Evolutionary conservation across 2,113 vertebrate genomes (phyloP).

Genomic region (Sardina pilchardus): DNA sequence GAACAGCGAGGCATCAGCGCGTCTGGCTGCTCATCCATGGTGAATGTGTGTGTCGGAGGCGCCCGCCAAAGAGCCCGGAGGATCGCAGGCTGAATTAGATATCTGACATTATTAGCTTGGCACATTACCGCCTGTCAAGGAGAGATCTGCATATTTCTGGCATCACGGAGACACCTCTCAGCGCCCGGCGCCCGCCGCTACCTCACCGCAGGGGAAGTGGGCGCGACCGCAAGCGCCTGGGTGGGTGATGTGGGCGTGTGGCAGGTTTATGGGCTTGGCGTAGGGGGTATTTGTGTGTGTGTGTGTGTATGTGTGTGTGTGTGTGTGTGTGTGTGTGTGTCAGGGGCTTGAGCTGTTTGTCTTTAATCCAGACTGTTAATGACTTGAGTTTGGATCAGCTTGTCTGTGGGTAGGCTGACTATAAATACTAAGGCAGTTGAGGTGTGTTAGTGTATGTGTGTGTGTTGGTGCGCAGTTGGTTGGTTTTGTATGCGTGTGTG

Average conservation of each 20-base stretch:
- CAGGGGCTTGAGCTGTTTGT: too few species aligned
- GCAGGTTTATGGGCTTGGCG: too few species aligned
- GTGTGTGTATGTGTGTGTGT: too few species aligned
- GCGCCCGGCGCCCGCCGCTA: too few species aligned
- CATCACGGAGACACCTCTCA: not conserved
- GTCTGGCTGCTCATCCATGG: not conserved
- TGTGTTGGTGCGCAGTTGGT: not conserved
- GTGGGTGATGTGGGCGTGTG: not conserved
- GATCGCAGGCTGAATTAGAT: not conserved
- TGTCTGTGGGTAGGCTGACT: conserved; percentile 35
- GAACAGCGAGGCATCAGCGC: not conserved
- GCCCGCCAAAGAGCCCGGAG: not conserved
- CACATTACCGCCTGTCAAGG: conserved; percentile 19
- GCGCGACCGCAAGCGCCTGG: too few species aligned
- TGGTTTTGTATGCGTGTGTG: not conserved
- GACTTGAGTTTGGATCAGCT: conserved; percentile 41
- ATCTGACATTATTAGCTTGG: conserved; percentile 19
- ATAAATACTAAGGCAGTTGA: conserved; percentile 20
- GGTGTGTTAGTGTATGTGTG: not conserved
- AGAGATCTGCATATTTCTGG: conserved; percentile 10
- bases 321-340: too few species aligned
- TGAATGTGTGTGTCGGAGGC: not conserved
- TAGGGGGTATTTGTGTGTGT: not conserved
- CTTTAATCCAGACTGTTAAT: conserved; percentile 23
- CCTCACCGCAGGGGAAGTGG: too few species aligned